Conservation (phyloP, 2,888 invertebrate species). For the Drosophila anceps region DNA sequence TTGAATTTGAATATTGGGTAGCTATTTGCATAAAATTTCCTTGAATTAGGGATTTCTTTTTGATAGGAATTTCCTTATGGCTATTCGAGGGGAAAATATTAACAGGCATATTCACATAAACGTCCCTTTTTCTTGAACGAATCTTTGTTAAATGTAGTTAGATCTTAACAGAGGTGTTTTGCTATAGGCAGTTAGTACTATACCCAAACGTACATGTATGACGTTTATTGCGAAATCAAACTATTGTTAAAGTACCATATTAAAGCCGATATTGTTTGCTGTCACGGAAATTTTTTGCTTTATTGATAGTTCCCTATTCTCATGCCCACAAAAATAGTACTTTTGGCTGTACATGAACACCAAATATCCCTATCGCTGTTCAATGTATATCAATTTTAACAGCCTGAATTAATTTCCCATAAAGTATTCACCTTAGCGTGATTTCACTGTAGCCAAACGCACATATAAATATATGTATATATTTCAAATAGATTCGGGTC, state of each 20-base stretch:
- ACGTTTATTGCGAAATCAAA: too few relatives aligned
- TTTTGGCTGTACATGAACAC: too few relatives aligned
- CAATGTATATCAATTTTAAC: background rate
- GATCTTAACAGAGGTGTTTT: background rate
- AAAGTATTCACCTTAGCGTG: background rate
- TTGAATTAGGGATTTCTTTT: background rate
- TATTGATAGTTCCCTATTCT: background rate
- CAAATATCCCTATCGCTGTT: background rate
- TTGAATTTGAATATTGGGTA: background rate
- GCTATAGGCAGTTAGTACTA: too few relatives aligned
- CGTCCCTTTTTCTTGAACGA: background rate
- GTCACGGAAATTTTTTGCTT: background rate
- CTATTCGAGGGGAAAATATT: background rate
- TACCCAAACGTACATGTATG: too few relatives aligned
- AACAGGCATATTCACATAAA: background rate
- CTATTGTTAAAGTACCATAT: too few relatives aligned
- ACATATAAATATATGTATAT: slow-evolving; percentile 24
- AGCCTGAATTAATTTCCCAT: background rate
- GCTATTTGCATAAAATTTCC: background rate
- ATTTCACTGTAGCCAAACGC: slow-evolving; percentile 3
- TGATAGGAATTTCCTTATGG: background rate
- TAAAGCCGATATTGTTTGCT: background rate
- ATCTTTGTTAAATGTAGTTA: background rate
- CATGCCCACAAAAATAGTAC: background rate
- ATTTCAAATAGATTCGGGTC: slow-evolving; percentile 68